These are phyloP conservation scores for Notocelia uddmanniana DNA, from an alignment of 2,888 invertebrate genomes.

Conservation along the genomic window DNA sequence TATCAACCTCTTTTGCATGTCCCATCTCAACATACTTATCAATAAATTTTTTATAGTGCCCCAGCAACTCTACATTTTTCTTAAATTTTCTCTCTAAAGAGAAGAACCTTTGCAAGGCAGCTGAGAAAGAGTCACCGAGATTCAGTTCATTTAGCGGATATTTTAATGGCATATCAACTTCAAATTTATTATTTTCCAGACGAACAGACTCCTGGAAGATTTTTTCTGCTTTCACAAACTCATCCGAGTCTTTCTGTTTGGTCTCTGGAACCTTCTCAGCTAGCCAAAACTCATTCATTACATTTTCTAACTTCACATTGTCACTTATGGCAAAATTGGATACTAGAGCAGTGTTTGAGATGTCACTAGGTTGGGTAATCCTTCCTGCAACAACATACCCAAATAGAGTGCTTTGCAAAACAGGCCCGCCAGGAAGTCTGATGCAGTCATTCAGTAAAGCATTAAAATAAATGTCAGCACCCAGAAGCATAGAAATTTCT, in stretches of 20 bases:
- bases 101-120: conserved; percentile 9
- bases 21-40: conserved; percentile 19
- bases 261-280: conserved; percentile 40
- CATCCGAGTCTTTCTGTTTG: neutral
- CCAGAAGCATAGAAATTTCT: no score
- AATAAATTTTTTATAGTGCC: conserved; percentile 28
- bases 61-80: neutral
- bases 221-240: neutral
- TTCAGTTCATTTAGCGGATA: neutral
- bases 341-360: conserved; percentile 4
- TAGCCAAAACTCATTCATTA: conserved; percentile 46
- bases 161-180: conserved; percentile 39
- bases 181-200: conserved; percentile 7
- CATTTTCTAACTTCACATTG: neutral
- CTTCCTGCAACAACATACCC: conserved; percentile 46
- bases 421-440: conserved; percentile 33
- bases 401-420: conserved; percentile 48
- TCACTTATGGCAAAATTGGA: conserved; percentile 39
- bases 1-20: conserved; percentile 22
- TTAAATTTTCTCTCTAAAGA: conserved; percentile 14
- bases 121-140: conserved; percentile 1
- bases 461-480: no score
- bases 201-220: neutral
- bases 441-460: conserved; percentile 31
- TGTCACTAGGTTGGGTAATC: neutral